Base-by-base conservation (phyloP, 2,888 invertebrate genomes). In the Aporophyla lueneburgensis region DNA sequence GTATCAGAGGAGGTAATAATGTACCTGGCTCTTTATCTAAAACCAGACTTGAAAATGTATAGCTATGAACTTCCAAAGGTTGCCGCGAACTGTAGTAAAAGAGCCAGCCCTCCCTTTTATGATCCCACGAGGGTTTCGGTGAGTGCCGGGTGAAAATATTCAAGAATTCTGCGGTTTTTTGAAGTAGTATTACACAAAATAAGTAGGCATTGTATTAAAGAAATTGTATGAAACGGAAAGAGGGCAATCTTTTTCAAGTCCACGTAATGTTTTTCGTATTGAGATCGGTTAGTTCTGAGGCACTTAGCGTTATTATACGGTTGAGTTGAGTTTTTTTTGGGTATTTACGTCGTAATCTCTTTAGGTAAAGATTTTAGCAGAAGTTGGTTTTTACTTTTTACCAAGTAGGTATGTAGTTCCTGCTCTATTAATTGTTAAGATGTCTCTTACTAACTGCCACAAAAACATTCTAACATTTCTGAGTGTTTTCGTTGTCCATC, bases 111-210 rank as follows among this genome's bases (percentile, higher is more conserved):
- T 87, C 84, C 81, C 88, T 90, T 92, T 92, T 91, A 90, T 89
- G 86, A 87, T 90, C 88, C 89, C 88, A 77, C 79, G 89, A 91
- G 91, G 74, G 83, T 81, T 80, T 81, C 71, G 84, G 84, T 86
- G 87, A 92, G 91, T 90, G 90, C 87, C 84, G 83, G 81, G 85
- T 89, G 83, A 81, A 91, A 91, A 91, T 93, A 92, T 91, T 91
- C 87, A 91, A 89, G 87, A 89, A 87, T 88, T 87, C 87, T 78
- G 77, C 85, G 87, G 84, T 90, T 88, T 86, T 88, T 90, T 89
- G 87, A 86, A 86, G 80, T 80, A 85, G 85, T 87, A 89, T 88
- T 87, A 87, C 81, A 73, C 78, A 84, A 76, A 87, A 83, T 86
- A 84, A 83, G 84, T 76, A 82, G 79, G 84, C 72, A 86, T 88